Base-by-base conservation (phyloP, 1,140 invertebrate species). In the Drosophila erecta region DNA sequence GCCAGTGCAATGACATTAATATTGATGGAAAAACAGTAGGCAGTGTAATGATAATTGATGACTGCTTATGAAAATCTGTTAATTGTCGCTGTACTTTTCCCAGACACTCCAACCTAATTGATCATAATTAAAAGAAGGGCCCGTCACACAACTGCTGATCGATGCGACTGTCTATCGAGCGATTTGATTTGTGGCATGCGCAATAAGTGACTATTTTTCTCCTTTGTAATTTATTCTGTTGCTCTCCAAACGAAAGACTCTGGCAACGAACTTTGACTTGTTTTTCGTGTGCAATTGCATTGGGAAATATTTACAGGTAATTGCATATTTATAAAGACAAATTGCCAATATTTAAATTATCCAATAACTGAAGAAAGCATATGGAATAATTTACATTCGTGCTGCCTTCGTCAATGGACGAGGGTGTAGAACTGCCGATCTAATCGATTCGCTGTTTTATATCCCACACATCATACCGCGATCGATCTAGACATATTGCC, bases 191-290 rank as follows among this genome's bases (percentile, higher is more conserved):
- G 55, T 43, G 33, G 61, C 38, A 67, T n/a, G 40, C 43, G 51
- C 59, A 77, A 81, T 69, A 69, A 80, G 41, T 24, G 20, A 10
- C 49, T 76, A 60, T 55, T 57, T 43, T 44, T 35, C 7, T 46
- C 43, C 12, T 14, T 43, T n/a, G 37, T 61, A 58, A 65, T 74
- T 74, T 62, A 74, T 81, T 61, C 38, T 20, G 35, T 7, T n/a
- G 15, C 62, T 64, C 20, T 12, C 37, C 22, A 53, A 66, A 72
- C 83, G 58, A 87, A 87, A 87, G 83, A 86, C 83, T 83, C 17
- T 60, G 59, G 27, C 72, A 44, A 72, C 79, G 76, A 87, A 87
- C 84, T 89, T 65, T 89, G 55, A 76, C 70, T 55, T 51, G 41
- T 55, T 79, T 55, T 53, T 50, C 49, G 43, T 49, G 58, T 43